Base-by-base conservation (phyloP, 2,797 vertebrate species). In the Rhynchotus rufescens region DNA sequence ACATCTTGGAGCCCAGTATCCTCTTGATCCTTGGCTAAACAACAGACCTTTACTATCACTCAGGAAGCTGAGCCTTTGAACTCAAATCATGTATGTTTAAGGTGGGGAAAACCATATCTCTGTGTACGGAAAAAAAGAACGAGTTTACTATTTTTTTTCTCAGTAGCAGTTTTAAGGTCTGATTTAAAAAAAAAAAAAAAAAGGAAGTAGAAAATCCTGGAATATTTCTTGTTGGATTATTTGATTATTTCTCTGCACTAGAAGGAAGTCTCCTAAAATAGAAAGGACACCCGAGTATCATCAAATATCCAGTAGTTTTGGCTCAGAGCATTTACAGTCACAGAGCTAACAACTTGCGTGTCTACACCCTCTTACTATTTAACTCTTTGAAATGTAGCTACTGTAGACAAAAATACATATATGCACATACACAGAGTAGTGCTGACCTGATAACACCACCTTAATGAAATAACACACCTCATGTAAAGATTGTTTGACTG, bases 31-130 rank as follows among this genome's bases (percentile, higher is more conserved):
- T 90, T 95, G 94, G 92, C 92, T 94, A 92, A 95, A 95, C 90
- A 94, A 94, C 92, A 95, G 96, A 93, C 88, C 93, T 94, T 93
- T 84, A 91, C 87, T 94, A 95, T 94, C 93, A 89, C 85, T 89
- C 92, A 90, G 92, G 95, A 95, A 95, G 87, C 86, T 80, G 83
- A 94, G 93, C 84, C 96, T 96, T 96, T 96, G 93, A 96, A 96
- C 94, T 96, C 80, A 89, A 86, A 93, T 68, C 73, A 44, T 96
- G 90, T 96, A 94, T 90, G 90, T 95, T 96, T 94, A 96, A 96
- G 93, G 93, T 96, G 94, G 96, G 86, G 93, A 90, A 89, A 93
- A 90, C 85, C 93, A 88, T 95, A 96, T 94, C 89, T 93, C 87
- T 94, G 92, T 93, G 93, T 95, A 92, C 4, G 21, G 87, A 94